Evolutionary conservation across 1,140 invertebrate genomes (phyloP).

Genomic region (Colletes gigas): DNA sequence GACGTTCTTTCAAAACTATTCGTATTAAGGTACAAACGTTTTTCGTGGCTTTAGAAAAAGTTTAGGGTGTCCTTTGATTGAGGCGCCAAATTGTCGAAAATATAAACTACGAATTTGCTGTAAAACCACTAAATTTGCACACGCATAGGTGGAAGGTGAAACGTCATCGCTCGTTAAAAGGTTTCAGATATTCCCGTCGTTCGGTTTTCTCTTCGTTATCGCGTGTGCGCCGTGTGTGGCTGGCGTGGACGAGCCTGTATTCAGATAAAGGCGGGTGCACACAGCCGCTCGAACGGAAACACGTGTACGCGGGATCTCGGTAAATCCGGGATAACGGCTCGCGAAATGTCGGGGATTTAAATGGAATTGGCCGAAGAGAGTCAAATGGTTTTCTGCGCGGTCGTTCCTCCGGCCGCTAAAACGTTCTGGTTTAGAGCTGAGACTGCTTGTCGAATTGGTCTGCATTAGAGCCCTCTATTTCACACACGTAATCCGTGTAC

Average conservation of each 20-base stretch:
- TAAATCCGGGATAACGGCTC: slow-evolving; percentile 60
- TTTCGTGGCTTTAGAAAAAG: no score
- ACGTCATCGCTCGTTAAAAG: slow-evolving; percentile 61
- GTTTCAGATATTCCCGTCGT: slow-evolving; percentile 14
- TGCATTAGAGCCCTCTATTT: no score
- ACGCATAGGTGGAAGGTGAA: not conserved
- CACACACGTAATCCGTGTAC: no score
- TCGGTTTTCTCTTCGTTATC: slow-evolving; percentile 26
- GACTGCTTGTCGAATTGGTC: no score
- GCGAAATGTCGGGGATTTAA: slow-evolving; percentile 61
- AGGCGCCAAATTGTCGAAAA: no score
- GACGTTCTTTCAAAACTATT: no score
- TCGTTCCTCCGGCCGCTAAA: slow-evolving; percentile 4
- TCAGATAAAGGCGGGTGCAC: not conserved
- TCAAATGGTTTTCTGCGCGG: slow-evolving; percentile 56
- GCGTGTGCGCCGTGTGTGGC: not conserved
- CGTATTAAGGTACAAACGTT: no score
- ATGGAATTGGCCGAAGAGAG: slow-evolving; percentile 60
- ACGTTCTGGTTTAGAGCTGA: no score
- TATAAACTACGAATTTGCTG: no score
- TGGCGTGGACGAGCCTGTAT: not conserved
- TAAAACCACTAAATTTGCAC: no score
- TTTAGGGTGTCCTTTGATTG: no score
- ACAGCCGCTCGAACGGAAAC: not conserved
- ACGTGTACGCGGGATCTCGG: slow-evolving; percentile 35